Evolutionary conservation across 2,797 vertebrate species (phyloP).

Genomic region (Salmo trutta): DNA sequence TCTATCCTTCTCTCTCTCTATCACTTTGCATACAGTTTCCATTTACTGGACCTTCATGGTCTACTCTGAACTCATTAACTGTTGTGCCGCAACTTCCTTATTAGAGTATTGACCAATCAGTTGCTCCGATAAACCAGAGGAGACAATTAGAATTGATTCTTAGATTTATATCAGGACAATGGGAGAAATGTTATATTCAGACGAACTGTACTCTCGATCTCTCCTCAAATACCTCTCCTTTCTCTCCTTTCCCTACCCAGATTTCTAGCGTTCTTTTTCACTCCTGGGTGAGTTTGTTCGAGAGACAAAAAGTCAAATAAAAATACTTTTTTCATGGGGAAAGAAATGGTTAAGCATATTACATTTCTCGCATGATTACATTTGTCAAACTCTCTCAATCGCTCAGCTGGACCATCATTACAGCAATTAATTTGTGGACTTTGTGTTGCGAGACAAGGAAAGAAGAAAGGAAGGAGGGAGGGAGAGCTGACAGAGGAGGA

Average conservation of each 20-base stretch:
- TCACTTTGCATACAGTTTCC: neutral
- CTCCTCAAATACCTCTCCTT: neutral
- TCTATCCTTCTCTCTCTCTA: neutral
- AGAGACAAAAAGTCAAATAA: neutral
- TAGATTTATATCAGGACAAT: neutral
- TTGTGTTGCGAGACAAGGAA: conserved; percentile 6
- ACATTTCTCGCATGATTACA: conserved; percentile 26
- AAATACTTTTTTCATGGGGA: neutral
- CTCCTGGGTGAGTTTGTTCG: conserved; percentile 1
- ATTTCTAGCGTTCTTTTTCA: neutral
- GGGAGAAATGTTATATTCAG: neutral
- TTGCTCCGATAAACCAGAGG: conserved; percentile 27
- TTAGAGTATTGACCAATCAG: conserved; percentile 29
- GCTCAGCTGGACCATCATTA: conserved; percentile 39
- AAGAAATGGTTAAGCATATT: conserved; percentile 18
- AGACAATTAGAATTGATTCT: conserved; percentile 12
- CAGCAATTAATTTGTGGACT: conserved; percentile 19
- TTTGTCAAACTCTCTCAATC: conserved; percentile 29
- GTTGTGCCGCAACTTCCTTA: neutral
- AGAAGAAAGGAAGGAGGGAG: neutral
- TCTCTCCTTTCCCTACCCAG: neutral
- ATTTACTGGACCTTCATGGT: neutral
- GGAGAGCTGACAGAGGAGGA: neutral
- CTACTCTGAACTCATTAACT: neutral
- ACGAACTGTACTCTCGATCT: neutral